These are phyloP conservation scores for Chrysolophus pictus DNA, from an alignment of 2,797 vertebrate genomes.

Conservation along the genomic window DNA sequence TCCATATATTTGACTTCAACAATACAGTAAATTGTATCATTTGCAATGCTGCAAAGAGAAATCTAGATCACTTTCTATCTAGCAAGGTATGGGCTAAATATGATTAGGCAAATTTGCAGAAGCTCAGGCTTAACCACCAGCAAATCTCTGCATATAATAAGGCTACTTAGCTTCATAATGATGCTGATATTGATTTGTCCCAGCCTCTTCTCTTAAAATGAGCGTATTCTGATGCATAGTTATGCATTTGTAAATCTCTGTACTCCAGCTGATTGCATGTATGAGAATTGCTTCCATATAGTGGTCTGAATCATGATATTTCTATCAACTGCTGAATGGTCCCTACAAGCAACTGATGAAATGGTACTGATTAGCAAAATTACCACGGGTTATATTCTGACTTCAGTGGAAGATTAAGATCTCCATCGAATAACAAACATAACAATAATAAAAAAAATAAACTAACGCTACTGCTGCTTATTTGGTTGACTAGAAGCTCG, in stretches of 20 bases:
- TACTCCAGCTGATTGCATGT: background rate
- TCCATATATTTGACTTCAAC: background rate
- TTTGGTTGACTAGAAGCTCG: background rate
- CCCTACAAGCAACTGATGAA: background rate
- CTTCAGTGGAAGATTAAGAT: background rate
- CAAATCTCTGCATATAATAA: background rate
- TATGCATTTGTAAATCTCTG: background rate
- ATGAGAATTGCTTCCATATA: background rate
- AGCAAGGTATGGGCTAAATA: background rate
- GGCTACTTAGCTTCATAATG: background rate
- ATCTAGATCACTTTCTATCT: background rate
- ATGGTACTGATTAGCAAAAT: background rate
- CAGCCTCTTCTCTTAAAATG: background rate
- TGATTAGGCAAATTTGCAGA: background rate
- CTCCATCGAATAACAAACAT: background rate
- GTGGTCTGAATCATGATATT: background rate
- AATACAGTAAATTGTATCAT: background rate
- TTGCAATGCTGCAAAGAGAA: background rate
- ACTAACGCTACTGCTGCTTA: rapidly evolving
- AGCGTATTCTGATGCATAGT: background rate
- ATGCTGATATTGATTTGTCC: background rate
- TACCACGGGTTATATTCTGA: rapidly evolving
- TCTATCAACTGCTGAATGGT: background rate
- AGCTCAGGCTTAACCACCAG: background rate
- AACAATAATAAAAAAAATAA: rapidly evolving